These are phyloP conservation scores for Morone chrysops DNA, from an alignment of 2,113 vertebrate genomes.

Conservation along the genomic window DNA sequence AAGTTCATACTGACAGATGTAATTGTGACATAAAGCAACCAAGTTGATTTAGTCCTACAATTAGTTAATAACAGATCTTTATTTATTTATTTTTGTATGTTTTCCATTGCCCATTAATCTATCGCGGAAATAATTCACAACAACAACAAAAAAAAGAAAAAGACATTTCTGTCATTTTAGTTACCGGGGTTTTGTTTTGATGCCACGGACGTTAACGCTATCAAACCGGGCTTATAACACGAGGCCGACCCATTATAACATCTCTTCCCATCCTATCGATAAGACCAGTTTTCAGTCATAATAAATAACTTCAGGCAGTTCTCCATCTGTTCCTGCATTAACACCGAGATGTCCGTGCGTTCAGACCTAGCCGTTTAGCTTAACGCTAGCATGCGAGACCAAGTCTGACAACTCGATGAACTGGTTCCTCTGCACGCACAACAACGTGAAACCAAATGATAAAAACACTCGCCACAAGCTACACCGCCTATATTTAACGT, in stretches of 20 bases:
- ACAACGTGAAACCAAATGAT: background rate
- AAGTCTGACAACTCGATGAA: slow-evolving; percentile 74
- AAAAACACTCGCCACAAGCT: background rate
- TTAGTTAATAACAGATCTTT: background rate
- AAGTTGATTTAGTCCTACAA: background rate
- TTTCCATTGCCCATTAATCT: too few species aligned
- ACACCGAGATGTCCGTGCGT: slow-evolving; percentile 57
- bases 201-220: background rate
- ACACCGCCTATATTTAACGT: background rate
- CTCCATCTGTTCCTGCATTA: slow-evolving; percentile 31
- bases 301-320: background rate
- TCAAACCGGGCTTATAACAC: background rate
- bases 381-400: slow-evolving; percentile 61
- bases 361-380: slow-evolving; percentile 74
- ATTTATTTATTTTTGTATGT: background rate
- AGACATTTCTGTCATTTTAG: background rate
- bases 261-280: fast-evolving
- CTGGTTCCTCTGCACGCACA: slow-evolving; percentile 60
- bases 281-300: background rate
- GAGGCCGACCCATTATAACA: background rate
- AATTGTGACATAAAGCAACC: slow-evolving; percentile 2
- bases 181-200: background rate
- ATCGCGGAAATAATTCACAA: background rate
- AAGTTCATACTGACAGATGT: slow-evolving; percentile 48
- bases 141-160: too few species aligned